Base-by-base conservation (phyloP, 92 coral and sea anemone species). In the Chrysogorgia sp. region DNA sequence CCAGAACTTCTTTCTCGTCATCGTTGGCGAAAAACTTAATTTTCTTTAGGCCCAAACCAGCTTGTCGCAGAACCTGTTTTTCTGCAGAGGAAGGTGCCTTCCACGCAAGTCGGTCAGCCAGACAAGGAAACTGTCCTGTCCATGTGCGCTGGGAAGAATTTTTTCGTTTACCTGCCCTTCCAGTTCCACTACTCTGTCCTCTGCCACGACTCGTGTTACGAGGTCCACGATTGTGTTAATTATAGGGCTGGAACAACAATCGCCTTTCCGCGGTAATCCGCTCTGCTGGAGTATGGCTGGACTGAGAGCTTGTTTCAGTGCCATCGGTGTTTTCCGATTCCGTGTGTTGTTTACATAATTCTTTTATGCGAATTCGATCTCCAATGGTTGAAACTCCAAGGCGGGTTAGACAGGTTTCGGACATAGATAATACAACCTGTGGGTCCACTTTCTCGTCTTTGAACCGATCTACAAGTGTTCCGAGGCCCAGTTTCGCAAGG, bases 371-470 rank as follows among this genome's bases (percentile, higher is more conserved):
- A 12, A 58, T 53, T 29, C 80, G 60, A 49, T 77, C 88, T 17
- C 79, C 87, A 58, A 83, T 76, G 25, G 87, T 83, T 15, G 71
- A 68, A 5, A 83, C 88, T 23, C 83, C 84, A 9, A 84, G 58
- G 72, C 79, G 74, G 48, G 40, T 81, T 33, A 71, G 10, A 12
- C 69, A 45, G 41, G 58, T 81, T 34, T 81, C 85, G 19, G 85
- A 58, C 85, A 81, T 67, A 37, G 72, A 35, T 40, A 71, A 43
- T 21, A 81, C 72, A 2, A 72, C 68, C 24, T 57, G 37, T 58
- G 80, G 85, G 41, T 80, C 77, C 17, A 80, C 65, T 57, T 80
- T 80, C 7, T 57, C 80, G 14, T 40, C 21, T 34, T 45, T 22
- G 34, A 70, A 70, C 33, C 62, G 14, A n/a, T 70, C 77, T 24